A percentile compares a stretch with the other conserved stretches of the same genome.
These are phyloP conservation scores for Patella ulyssiponensis DNA, from an alignment of 2,888 invertebrate genomes.

Conservation along the genomic window DNA sequence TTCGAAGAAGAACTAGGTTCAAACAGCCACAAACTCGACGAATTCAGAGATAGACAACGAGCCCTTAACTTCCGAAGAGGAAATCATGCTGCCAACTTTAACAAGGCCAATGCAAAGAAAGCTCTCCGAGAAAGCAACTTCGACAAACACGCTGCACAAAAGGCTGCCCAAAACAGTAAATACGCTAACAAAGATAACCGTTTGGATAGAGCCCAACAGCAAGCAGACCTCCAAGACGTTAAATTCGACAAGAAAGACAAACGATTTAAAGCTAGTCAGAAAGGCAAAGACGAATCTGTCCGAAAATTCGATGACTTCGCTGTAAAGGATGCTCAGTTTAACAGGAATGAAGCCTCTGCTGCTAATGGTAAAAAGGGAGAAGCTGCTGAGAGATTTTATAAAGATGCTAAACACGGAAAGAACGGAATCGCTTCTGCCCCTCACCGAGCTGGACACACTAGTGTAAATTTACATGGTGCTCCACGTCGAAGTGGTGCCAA, in stretches of 20 bases:
- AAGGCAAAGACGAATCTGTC: slow-evolving; percentile 31
- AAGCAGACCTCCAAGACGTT: slow-evolving; percentile 31
- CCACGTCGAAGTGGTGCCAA: slow-evolving; percentile 6
- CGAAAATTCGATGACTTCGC: slow-evolving; percentile 34
- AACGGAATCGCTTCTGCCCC: slow-evolving; percentile 13
- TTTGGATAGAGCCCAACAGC: slow-evolving; percentile 35
- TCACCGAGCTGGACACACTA: slow-evolving; percentile 2
- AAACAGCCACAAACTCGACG: slow-evolving; percentile 28
- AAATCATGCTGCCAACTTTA: slow-evolving; percentile 30
- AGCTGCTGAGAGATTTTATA: slow-evolving; percentile 30
- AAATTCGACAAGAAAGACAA: slow-evolving; percentile 36
- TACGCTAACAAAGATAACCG: slow-evolving; percentile 31
- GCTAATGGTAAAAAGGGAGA: slow-evolving; percentile 28
- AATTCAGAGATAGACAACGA: slow-evolving; percentile 33
- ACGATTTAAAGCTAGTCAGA: slow-evolving; percentile 30
- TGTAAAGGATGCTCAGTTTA: slow-evolving; percentile 30
- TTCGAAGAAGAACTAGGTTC: slow-evolving; percentile 37
- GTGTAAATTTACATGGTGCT: slow-evolving; percentile 10
- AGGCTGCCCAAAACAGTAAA: slow-evolving; percentile 31
- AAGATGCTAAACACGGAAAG: background rate
- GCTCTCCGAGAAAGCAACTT: slow-evolving; percentile 34
- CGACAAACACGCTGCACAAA: slow-evolving; percentile 35
- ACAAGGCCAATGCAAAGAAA: slow-evolving; percentile 30
- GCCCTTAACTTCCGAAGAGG: slow-evolving; percentile 28
- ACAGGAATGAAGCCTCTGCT: slow-evolving; percentile 32